Percentiles rank a stretch among this genome's conserved stretches.
Conservation (phyloP, 2,888 invertebrate genomes). For the Drosophila gaucha region DNA sequence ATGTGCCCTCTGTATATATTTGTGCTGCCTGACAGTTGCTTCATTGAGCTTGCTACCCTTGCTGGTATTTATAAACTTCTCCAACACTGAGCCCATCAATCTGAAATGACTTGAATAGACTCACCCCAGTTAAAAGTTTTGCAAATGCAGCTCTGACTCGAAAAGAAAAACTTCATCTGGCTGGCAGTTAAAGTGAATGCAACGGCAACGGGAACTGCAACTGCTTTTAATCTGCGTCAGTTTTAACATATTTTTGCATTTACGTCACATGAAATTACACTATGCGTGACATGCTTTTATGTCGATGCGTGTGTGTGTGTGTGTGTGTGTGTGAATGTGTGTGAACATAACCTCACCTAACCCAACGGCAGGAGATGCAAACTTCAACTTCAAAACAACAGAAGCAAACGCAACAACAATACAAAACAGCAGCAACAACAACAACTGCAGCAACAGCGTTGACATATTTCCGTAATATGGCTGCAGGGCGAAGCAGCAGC, state of each 20-base stretch:
- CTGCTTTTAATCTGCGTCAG: slow-evolving; percentile 57
- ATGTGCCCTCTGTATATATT: neutral
- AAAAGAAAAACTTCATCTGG: slow-evolving; percentile 19
- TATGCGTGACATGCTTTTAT: slow-evolving; percentile 75
- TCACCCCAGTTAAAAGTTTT: slow-evolving; percentile 13
- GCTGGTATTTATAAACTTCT: neutral
- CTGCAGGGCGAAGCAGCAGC: slow-evolving; percentile 58
- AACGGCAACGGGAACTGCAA: slow-evolving; percentile 13
- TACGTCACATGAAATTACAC: slow-evolving; percentile 74
- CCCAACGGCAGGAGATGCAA: slow-evolving; percentile 57
- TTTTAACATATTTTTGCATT: slow-evolving; percentile 77
- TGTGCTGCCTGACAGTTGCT: slow-evolving; percentile 10
- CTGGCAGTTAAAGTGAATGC: slow-evolving; percentile 38
- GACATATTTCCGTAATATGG: slow-evolving; percentile 76
- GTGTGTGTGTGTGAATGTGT: slow-evolving; percentile 26
- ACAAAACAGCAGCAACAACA: slow-evolving; percentile 13
- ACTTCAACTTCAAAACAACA: slow-evolving; percentile 72
- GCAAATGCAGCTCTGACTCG: slow-evolving; percentile 11
- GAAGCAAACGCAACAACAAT: slow-evolving; percentile 24
- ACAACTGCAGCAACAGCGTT: slow-evolving; percentile 43
- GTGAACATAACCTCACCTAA: slow-evolving; percentile 68
- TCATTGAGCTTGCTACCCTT: slow-evolving; percentile 17
- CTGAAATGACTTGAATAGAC: slow-evolving; percentile 6
- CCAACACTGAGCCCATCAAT: slow-evolving; percentile 16
- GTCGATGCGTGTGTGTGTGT: slow-evolving; percentile 31